These are phyloP conservation scores for Argyra leucocephala DNA, from an alignment of 2,888 invertebrate genomes.

Conservation along the genomic window DNA sequence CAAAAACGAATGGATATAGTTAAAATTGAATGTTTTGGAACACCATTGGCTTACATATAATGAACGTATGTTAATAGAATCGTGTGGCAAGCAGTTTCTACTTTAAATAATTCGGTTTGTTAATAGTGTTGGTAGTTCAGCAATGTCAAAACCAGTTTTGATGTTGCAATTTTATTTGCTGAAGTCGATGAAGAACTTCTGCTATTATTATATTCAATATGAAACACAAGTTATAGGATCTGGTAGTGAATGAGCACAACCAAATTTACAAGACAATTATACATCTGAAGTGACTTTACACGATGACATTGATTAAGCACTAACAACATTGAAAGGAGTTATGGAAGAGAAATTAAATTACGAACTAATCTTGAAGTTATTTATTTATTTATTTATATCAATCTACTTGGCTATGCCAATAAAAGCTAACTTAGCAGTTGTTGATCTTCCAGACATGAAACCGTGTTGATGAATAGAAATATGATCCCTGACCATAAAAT, in stretches of 20 bases:
- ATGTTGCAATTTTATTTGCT: conserved; percentile 96
- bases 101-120: conserved; percentile 99
- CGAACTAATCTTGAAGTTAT: conserved; percentile 95
- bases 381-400: too few relatives aligned
- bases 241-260: conserved; percentile 98
- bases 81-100: conserved; percentile 95
- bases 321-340: conserved; percentile 94
- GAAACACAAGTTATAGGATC: conserved; percentile 99
- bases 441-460: too few relatives aligned
- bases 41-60: conserved; percentile 98
- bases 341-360: conserved; percentile 99
- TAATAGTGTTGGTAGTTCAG: conserved; percentile 90
- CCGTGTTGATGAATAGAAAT: too few relatives aligned
- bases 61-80: conserved; percentile 92
- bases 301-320: conserved; percentile 82
- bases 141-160: conserved; percentile 97
- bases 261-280: conserved; percentile 68
- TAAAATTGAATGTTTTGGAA: conserved; percentile 89
- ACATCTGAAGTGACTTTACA: conserved; percentile 83
- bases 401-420: too few relatives aligned
- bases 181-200: conserved; percentile 85
- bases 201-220: conserved; percentile 91
- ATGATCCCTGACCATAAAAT: too few relatives aligned
- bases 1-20: conserved; percentile 88
- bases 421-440: too few relatives aligned